A percentile compares a stretch with the other conserved stretches of the same genome.
These are phyloP conservation scores for Micromussa lordhowensis DNA, from an alignment of 92 coral and sea anemone genomes.

Conservation along the genomic window DNA sequence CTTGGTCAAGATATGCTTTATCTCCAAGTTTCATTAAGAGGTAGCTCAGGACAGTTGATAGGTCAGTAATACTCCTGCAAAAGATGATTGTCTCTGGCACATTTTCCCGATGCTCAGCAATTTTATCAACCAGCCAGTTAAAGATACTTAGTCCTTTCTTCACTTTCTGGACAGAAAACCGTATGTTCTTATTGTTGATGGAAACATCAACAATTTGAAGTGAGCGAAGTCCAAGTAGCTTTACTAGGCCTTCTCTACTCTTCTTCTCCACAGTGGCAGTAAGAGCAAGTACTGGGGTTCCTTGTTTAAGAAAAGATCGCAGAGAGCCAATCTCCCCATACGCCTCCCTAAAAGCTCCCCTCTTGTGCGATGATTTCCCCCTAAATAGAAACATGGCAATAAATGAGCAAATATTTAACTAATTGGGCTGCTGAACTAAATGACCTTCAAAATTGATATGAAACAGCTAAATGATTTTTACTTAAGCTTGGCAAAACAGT, in stretches of 20 bases:
- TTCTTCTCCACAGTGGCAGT: slow-evolving; percentile 21
- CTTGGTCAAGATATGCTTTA: slow-evolving; percentile 3
- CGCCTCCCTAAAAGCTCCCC: not conserved
- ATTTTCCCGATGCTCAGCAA: not conserved
- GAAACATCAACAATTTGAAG: slow-evolving; percentile 7
- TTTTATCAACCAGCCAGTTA: slow-evolving; percentile 8
- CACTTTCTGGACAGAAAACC: slow-evolving; percentile 13
- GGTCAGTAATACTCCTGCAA: slow-evolving; percentile 9
- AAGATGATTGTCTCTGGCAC: slow-evolving; percentile 7
- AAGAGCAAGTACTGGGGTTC: slow-evolving; percentile 6
- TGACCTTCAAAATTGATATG: too few species aligned
- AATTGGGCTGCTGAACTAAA: too few species aligned
- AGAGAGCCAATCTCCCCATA: slow-evolving; percentile 1
- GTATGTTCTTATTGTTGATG: slow-evolving; percentile 3
- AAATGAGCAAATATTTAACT: too few species aligned
- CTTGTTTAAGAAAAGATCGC: slow-evolving; percentile 6
- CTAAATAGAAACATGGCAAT: not conserved
- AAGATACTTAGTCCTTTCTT: slow-evolving; percentile 7
- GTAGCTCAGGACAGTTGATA: slow-evolving; percentile 30
- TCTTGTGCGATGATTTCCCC: slow-evolving; percentile 11
- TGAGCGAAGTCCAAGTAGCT: slow-evolving; percentile 2
- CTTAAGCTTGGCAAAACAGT: too few species aligned
- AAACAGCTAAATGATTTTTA: too few species aligned
- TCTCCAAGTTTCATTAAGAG: slow-evolving; percentile 9
- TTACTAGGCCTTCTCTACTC: not conserved